A percentile compares a stretch with the other conserved stretches of the same genome.
These are phyloP conservation scores for Ptiloglossa arizonensis DNA, from an alignment of 1,140 invertebrate genomes.

Conservation along the genomic window DNA sequence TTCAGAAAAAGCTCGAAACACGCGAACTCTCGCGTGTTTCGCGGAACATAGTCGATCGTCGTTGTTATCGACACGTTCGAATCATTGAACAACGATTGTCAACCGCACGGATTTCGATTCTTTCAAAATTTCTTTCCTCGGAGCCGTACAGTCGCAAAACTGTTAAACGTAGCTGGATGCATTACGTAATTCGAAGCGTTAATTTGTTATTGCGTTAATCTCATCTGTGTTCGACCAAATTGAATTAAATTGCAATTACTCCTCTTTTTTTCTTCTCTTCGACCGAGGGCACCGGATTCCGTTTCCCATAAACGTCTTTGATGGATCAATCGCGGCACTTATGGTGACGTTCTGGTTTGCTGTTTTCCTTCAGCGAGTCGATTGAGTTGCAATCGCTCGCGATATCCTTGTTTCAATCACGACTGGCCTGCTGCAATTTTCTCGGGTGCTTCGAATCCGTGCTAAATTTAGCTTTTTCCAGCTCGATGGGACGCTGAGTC, in stretches of 20 bases:
- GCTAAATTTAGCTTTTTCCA: neutral
- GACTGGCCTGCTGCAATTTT: neutral
- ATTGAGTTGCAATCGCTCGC: neutral
- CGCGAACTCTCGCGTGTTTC: no score
- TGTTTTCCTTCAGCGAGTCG: conserved; percentile 7
- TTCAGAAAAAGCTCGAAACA: no score
- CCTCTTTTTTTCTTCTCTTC: neutral
- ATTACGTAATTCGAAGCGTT: neutral
- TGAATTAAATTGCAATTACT: neutral
- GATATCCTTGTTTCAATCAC: conserved; percentile 1
- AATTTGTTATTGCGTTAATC: neutral
- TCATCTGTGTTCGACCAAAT: neutral
- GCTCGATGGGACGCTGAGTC: neutral
- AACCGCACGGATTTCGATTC: no score
- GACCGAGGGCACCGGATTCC: neutral
- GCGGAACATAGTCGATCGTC: no score
- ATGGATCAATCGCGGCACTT: conserved; percentile 11
- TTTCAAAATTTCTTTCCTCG: no score
- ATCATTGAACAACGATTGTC: no score
- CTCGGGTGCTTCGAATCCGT: neutral
- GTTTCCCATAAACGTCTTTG: conserved; percentile 7
- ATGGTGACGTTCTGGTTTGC: conserved; percentile 13
- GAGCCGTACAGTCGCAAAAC: no score
- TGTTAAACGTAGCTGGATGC: no score
- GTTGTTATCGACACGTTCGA: no score